Conservation (phyloP, 92 coral and sea anemone species). For the Phenganax marumi region DNA sequence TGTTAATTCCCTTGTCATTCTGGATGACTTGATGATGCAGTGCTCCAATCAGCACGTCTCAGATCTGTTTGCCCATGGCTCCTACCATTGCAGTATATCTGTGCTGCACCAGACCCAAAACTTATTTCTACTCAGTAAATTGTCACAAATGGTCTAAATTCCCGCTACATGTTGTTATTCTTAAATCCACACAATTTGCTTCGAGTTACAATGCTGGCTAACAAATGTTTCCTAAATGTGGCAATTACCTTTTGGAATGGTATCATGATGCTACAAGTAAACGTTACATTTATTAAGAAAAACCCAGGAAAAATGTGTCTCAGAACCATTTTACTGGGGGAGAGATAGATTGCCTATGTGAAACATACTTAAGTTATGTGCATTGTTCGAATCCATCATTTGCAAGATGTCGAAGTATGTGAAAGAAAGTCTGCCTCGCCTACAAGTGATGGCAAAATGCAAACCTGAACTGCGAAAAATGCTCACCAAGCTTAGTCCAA, state of each 20-base stretch:
- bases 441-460: not conserved
- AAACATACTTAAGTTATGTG: not conserved
- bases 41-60: too few species aligned
- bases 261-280: not conserved
- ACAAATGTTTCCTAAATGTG: not conserved
- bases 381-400: not conserved
- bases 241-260: not conserved
- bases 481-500: not conserved
- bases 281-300: too few species aligned
- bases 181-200: not conserved
- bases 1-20: not conserved
- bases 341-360: not conserved
- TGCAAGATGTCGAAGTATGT: not conserved
- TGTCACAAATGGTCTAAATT: too few species aligned
- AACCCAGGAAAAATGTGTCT: too few species aligned
- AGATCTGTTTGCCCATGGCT: too few species aligned
- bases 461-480: not conserved
- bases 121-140: not conserved
- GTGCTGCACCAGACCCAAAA: not conserved
- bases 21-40: not conserved
- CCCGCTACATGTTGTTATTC: not conserved
- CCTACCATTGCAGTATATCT: not conserved
- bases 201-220: not conserved
- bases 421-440: not conserved
- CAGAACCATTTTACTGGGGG: not conserved